Percentiles rank a stretch among this genome's conserved stretches.
Evolutionary conservation across 2,797 vertebrate species (phyloP).

Genomic region (Myotis planiceps): DNA sequence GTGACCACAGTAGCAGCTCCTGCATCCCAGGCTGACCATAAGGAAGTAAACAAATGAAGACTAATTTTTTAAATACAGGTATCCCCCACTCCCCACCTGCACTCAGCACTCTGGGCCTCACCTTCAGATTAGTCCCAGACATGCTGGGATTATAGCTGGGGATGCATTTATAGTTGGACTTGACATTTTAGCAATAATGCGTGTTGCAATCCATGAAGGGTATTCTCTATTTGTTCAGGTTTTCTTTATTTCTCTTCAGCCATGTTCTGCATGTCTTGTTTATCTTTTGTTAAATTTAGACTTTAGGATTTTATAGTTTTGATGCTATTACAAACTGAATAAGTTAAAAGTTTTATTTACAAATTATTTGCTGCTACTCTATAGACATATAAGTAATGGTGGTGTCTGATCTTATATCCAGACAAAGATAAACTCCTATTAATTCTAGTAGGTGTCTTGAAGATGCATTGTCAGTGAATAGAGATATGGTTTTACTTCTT

Average conservation of each 20-base stretch:
- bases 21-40: not conserved
- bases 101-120: not conserved
- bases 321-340: not conserved
- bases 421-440: not conserved
- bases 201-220: fast-evolving
- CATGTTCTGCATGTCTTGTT: not conserved
- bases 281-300: not conserved
- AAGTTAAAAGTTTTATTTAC: not conserved
- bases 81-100: not conserved
- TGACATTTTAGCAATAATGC: not conserved
- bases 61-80: not conserved
- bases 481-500: not conserved
- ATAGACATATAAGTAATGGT: too few relatives aligned
- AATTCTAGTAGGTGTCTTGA: not conserved
- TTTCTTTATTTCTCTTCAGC: not conserved
- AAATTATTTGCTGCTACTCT: too few relatives aligned
- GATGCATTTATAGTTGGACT: not conserved
- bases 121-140: not conserved
- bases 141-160: not conserved
- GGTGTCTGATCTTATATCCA: not conserved
- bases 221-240: not conserved
- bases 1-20: not conserved
- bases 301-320: not conserved
- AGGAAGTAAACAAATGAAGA: not conserved
- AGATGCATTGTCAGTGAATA: not conserved